Evolutionary conservation across 2,888 invertebrate genomes (phyloP).

Genomic region (Argynnis bischoffii): DNA sequence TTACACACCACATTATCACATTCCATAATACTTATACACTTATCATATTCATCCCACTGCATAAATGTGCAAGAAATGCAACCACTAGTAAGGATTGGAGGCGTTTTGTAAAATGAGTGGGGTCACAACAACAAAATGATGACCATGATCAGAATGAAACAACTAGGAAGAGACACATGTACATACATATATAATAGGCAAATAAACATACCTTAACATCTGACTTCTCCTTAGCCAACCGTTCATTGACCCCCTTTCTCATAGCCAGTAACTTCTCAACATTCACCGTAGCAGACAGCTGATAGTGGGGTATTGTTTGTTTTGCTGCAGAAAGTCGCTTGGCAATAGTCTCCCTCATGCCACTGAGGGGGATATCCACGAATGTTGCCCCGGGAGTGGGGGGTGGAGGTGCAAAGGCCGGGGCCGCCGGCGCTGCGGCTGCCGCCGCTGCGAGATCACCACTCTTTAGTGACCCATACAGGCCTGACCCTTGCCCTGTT

Average conservation of each 20-base stretch:
- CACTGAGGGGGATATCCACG: slow-evolving; percentile 91
- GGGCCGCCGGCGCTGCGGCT: slow-evolving; percentile 44
- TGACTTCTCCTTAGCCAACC: slow-evolving; percentile 86
- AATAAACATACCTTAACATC: slow-evolving; percentile 81
- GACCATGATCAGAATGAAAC: no score
- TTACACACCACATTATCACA: no score
- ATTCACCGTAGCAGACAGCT: slow-evolving; percentile 92
- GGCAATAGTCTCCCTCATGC: slow-evolving; percentile 93
- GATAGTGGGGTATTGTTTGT: slow-evolving; percentile 98
- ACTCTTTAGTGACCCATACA: slow-evolving; percentile 92
- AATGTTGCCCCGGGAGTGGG: slow-evolving; percentile 79
- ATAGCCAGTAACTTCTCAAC: slow-evolving; percentile 91
- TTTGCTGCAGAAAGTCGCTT: slow-evolving; percentile 94
- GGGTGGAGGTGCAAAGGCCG: slow-evolving; percentile 52
- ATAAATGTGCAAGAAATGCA: no score
- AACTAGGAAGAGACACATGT: no score
- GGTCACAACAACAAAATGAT: no score
- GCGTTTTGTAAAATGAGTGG: no score
- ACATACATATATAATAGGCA: no score
- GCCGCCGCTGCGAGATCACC: slow-evolving; percentile 84
- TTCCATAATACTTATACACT: no score
- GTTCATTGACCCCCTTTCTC: slow-evolving; percentile 90
- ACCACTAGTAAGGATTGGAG: no score
- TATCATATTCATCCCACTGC: no score
- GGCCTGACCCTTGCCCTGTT: slow-evolving; percentile 87